Evolutionary conservation across 2,888 invertebrate species (phyloP), one percentile per base, ranked within the genome.

Genomic region (Siphonodentalium dalli): DNA sequence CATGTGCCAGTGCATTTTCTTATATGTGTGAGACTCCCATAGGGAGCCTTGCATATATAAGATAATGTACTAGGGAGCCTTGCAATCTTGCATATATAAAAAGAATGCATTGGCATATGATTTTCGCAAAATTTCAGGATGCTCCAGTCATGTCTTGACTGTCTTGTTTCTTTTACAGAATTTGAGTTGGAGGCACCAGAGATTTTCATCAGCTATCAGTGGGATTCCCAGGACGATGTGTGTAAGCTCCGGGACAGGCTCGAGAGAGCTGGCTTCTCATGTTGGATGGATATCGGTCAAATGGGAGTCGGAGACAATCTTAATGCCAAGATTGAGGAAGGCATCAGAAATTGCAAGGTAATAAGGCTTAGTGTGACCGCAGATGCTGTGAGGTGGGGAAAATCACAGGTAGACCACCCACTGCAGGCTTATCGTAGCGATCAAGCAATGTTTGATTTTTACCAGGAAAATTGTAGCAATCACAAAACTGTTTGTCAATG

Each of bases 231-330:
- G 62, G 79, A 82, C 48, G 75, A 79, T 49, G 80, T 81, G 8
- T 61, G 71, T 24, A 66, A 68, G 6, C 62, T 83, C 15, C 56
- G 82, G 47, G 76, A 78, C 40, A 56, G 72, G 43, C 69, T 83
- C 35, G 83, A 83, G 64, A 68, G 75, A 31, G 70, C 76, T 11
- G 83, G 83, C 5, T 79, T 77, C 58, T 72, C 75, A 27, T 83
- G 83, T 64, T 83, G 83, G 82, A 82, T 83, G 82, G 83, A 83
- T 65, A 76, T 82, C 38, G 82, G 82, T 41, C 81, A 82, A 63
- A 73, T 81, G 68, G 79, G 82, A 13, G 81, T 81, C 7, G 81
- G 81, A 4, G 83, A 83, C 58, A 74, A 77, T 31, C 72, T 83
- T 2, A 78, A 80, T 56, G 71, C 71, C 21, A 79, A 78, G 55